phyloP scores from a whole-genome alignment of 2,113 vertebrate species.

The Okapia johnstoni region DNA sequence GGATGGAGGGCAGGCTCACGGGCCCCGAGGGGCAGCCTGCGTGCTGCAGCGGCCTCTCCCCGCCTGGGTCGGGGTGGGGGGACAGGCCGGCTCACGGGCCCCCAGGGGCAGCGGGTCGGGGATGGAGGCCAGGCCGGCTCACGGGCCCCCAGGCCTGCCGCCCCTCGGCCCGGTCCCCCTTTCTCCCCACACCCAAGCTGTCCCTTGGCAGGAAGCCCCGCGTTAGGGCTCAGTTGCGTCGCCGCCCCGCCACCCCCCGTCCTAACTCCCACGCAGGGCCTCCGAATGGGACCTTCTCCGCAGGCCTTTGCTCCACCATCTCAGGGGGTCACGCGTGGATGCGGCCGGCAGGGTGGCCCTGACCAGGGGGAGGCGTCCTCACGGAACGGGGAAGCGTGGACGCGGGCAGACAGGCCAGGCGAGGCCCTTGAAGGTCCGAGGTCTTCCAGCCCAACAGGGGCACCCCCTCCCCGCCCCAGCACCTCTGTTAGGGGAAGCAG shows the following conservation, averaged over 20 bases:
- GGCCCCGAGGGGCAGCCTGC: neutral
- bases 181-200: neutral
- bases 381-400: neutral
- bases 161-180: too few species aligned
- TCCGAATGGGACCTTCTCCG: neutral
- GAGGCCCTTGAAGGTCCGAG: fast-evolving
- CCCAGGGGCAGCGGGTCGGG: too few species aligned
- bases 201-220: neutral
- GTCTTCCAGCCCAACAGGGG: neutral
- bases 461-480: neutral
- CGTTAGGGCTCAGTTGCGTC: fast-evolving
- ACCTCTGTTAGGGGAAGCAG: neutral
- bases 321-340: neutral
- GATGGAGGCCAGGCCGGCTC: neutral
- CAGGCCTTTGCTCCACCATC: neutral
- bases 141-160: neutral
- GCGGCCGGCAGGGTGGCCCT: neutral
- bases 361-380: neutral
- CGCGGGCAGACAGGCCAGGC: fast-evolving
- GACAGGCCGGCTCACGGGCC: too few species aligned
- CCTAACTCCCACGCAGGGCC: too few species aligned
- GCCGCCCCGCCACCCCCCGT: neutral
- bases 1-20: neutral
- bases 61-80: too few species aligned
- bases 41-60: too few species aligned